Evolutionary conservation across 2,888 invertebrate genomes (phyloP), one percentile per base, ranked within the genome.

Genomic region (Lottia gigantea): DNA sequence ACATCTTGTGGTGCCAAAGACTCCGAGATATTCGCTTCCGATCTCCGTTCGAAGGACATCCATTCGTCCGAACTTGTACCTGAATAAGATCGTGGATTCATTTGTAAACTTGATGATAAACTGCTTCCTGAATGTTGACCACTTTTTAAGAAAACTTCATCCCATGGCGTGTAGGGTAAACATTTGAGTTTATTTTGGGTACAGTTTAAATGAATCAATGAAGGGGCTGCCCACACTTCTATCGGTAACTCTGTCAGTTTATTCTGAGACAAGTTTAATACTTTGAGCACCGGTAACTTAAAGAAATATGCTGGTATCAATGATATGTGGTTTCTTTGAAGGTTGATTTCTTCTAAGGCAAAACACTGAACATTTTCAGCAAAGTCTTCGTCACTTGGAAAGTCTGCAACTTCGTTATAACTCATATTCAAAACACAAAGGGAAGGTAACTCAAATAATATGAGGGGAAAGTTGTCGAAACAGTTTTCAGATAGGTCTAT

Each of bases 401-500:
- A 89, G 68, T 91, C 91, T 76, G 95, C 95, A 46, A 99, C 90
- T 1, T 97, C 97, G 87, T 97, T 88, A 62, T 81, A 73, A 90
- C 95, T 95, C 19, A 97, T 87, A 84, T 95, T 95, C 45, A 98
- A 89, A 84, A 96, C 96, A 83, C 96, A 95, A 69, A 98, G 88
- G 46, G 94, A 93, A 7, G 83, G 84, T 46, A 87, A 75, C 61
- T 94, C 92, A 87, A 98, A 96, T 65, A 98, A 90, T 71, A 93
- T 93, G 0, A 92, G 89, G 0, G 98, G 98, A 79, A 98, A 88
- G 40, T 91, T 90, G 0, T 92, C 91, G 66, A 99, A 91, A 72
- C 93, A 92, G 89, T 98, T 99, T 86, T 94, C 93, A 11, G 97
- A 96, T 62, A 98, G 91, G 88, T 99, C 98, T 40, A 98, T 90